These are phyloP conservation scores for Tenebrosternarchus preto DNA, from an alignment of 2,113 vertebrate genomes.

Conservation along the genomic window DNA sequence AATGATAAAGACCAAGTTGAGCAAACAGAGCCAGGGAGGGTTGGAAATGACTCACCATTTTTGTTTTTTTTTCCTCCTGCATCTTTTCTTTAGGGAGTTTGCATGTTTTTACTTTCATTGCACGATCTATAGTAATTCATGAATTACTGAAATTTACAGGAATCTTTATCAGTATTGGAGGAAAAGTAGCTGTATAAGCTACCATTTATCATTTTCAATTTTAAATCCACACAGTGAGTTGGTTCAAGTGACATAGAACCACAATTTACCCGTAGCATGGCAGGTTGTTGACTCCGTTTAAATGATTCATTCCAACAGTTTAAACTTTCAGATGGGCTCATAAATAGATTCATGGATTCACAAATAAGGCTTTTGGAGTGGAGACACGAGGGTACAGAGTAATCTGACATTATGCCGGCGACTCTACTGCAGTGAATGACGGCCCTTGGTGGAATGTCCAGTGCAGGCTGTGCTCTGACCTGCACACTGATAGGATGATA, in stretches of 20 bases:
- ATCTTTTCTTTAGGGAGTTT: background rate
- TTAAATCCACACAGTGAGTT: constrained; percentile 33
- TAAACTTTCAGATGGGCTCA: constrained; percentile 64
- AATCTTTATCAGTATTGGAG: background rate
- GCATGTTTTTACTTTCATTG: constrained; percentile 17
- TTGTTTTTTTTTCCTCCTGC: background rate
- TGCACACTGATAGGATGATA: constrained; percentile 70
- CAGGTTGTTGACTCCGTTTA: constrained; percentile 60
- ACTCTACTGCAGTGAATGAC: constrained; percentile 69
- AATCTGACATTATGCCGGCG: constrained; percentile 76
- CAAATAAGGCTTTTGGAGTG: constrained; percentile 64
- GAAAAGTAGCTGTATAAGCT: constrained; percentile 3
- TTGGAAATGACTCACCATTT: background rate
- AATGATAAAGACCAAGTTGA: background rate
- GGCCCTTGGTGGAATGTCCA: constrained; percentile 66
- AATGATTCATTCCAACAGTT: constrained; percentile 68
- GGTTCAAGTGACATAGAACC: constrained; percentile 38
- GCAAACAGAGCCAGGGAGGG: background rate
- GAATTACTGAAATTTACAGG: background rate
- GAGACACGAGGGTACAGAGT: constrained; percentile 68
- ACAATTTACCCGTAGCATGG: constrained; percentile 10
- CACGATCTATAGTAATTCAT: constrained; percentile 1
- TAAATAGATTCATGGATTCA: constrained; percentile 69
- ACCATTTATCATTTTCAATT: constrained; percentile 53
- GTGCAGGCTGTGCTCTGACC: constrained; percentile 68